A percentile compares a stretch with the other conserved stretches of the same genome.
phyloP scores from a whole-genome alignment of 2,797 vertebrate species.

The Muscicapa striata region DNA sequence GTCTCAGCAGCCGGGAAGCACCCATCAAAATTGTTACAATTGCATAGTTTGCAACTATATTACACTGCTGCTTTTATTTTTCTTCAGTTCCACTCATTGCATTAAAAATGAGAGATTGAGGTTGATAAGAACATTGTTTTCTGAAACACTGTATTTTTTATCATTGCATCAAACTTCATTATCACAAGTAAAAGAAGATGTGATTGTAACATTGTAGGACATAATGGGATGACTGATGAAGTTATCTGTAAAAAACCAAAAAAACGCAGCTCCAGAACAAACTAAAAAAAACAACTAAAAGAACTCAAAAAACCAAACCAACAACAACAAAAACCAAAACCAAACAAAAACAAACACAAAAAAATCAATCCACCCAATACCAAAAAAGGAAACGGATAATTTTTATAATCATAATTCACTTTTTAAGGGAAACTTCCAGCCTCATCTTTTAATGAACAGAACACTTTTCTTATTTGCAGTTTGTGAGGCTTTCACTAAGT shows the following conservation, averaged over 20 bases:
- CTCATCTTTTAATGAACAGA: background rate
- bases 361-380: accelerated
- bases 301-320: background rate
- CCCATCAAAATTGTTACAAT: background rate
- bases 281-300: background rate
- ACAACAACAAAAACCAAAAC: background rate
- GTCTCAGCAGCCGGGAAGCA: background rate
- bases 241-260: background rate
- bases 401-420: background rate
- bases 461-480: background rate
- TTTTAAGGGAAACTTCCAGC: background rate
- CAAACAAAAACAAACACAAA: background rate
- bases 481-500: background rate
- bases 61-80: background rate
- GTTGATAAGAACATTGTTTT: background rate
- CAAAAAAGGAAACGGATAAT: background rate
- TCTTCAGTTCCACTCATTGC: background rate
- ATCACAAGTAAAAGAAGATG: background rate
- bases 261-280: background rate
- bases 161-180: background rate
- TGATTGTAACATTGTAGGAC: background rate
- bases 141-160: background rate
- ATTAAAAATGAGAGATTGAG: background rate
- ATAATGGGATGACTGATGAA: background rate
- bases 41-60: background rate